Evolutionary conservation across 2,113 vertebrate genomes (phyloP).

Genomic region (Sula dactylatra): DNA sequence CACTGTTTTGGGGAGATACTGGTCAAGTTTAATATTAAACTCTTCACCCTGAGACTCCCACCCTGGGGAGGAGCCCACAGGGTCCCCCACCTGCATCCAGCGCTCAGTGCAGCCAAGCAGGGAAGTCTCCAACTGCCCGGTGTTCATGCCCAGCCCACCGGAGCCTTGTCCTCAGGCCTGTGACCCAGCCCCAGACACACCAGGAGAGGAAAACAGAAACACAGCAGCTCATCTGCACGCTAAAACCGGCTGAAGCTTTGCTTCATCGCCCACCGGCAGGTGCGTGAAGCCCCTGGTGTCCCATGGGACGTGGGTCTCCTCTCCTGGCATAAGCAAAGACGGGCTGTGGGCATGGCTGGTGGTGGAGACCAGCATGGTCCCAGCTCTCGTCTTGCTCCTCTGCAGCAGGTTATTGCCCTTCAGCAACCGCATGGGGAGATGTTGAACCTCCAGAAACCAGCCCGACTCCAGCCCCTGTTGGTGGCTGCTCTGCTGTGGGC

Average conservation of each 20-base stretch:
- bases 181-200: neutral
- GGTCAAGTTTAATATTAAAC: neutral
- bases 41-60: neutral
- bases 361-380: neutral
- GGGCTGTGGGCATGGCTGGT: fast-evolving
- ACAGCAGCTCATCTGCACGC: neutral
- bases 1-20: neutral
- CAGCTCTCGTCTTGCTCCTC: neutral
- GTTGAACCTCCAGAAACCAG: neutral
- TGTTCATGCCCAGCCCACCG: neutral
- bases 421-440: fast-evolving
- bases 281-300: fast-evolving
- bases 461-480: fast-evolving
- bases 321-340: neutral
- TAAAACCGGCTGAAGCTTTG: neutral
- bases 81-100: neutral
- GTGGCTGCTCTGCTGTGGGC: neutral
- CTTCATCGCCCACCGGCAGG: neutral
- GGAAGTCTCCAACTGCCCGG: neutral
- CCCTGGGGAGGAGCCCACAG: neutral
- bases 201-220: neutral
- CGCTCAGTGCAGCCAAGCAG: neutral
- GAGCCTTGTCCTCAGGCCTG: fast-evolving
- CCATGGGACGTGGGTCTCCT: fast-evolving
- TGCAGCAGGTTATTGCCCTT: neutral